A percentile compares a stretch with the other conserved stretches of the same genome.
phyloP scores from a whole-genome alignment of 1,140 invertebrate species.

The Cotesia chilonis region DNA sequence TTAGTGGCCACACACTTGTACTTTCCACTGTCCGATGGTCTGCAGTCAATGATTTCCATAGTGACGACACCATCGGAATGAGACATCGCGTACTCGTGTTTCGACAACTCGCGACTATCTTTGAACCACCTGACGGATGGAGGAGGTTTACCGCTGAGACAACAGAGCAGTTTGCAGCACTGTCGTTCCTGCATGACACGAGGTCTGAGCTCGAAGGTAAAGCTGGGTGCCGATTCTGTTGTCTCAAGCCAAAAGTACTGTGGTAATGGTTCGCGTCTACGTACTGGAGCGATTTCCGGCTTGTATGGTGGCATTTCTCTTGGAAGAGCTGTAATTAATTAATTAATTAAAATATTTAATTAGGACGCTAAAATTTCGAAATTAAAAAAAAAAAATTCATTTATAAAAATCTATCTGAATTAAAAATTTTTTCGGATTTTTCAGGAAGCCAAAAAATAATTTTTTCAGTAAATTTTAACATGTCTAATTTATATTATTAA shows the following conservation, averaged over 20 bases:
- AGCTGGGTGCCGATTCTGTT: conserved; percentile 88
- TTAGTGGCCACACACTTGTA: conserved; percentile 95
- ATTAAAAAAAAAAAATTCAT: too few species aligned
- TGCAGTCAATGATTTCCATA: conserved; percentile 95
- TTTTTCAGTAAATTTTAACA: too few species aligned
- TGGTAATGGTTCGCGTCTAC: conserved; percentile 81
- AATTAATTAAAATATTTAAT: background rate
- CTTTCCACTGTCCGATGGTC: conserved; percentile 93
- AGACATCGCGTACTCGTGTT: conserved; percentile 89
- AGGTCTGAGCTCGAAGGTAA: conserved; percentile 96
- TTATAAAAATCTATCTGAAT: too few species aligned
- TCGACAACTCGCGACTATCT: conserved; percentile 88
- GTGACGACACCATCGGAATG: conserved; percentile 93
- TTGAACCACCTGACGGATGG: conserved; percentile 95
- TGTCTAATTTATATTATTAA: too few species aligned
- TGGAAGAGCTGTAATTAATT: conserved; percentile 73
- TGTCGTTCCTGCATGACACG: conserved; percentile 96
- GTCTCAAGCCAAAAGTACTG: conserved; percentile 90
- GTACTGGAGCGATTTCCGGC: conserved; percentile 75
- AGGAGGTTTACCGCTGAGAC: conserved; percentile 91
- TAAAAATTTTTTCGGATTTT: too few species aligned
- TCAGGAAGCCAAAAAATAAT: too few species aligned
- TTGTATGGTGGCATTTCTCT: conserved; percentile 82
- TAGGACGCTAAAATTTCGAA: too few species aligned
- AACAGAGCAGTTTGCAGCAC: conserved; percentile 97